Evolutionary conservation across 2,888 invertebrate species (phyloP).

Genomic region (Pseudeuparius sepicola): DNA sequence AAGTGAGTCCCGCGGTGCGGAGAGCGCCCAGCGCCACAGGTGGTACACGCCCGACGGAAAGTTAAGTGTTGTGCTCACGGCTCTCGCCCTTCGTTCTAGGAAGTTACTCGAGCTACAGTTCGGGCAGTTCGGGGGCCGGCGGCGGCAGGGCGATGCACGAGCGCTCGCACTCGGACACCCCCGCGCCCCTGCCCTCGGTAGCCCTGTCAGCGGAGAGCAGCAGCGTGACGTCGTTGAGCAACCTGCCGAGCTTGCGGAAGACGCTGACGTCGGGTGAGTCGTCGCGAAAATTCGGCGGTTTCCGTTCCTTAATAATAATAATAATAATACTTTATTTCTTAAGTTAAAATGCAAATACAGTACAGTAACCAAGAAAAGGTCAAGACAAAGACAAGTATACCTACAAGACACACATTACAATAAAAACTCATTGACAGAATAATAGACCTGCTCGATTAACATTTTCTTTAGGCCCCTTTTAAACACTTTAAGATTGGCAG

Average conservation of each 20-base stretch:
- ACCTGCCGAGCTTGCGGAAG: slow-evolving; percentile 79
- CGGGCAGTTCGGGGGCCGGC: slow-evolving; percentile 36
- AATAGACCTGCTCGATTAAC: too few relatives aligned
- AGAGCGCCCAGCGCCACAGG: slow-evolving; percentile 43
- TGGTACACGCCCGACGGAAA: too few relatives aligned
- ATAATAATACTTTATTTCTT: too few relatives aligned
- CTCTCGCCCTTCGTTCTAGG: too few relatives aligned
- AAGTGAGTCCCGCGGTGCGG: slow-evolving; percentile 52
- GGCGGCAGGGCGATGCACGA: slow-evolving; percentile 65
- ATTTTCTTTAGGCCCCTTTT: too few relatives aligned
- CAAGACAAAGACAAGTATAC: too few relatives aligned
- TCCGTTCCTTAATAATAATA: slow-evolving; percentile 7
- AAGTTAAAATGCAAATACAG: too few relatives aligned
- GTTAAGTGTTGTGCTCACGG: too few relatives aligned
- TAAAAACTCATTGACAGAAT: too few relatives aligned
- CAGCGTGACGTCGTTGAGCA: slow-evolving; percentile 86
- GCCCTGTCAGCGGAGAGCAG: slow-evolving; percentile 91
- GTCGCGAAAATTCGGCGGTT: slow-evolving; percentile 5
- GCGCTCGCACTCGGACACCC: slow-evolving; percentile 82
- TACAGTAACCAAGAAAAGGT: too few relatives aligned
- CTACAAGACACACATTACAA: too few relatives aligned
- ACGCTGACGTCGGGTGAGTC: slow-evolving; percentile 60
- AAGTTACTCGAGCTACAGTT: slow-evolving; percentile 45
- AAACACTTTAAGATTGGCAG: too few relatives aligned
- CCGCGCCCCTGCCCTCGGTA: slow-evolving; percentile 72